Conservation (phyloP, 2,113 vertebrate genomes). For the Elanoides forficatus region DNA sequence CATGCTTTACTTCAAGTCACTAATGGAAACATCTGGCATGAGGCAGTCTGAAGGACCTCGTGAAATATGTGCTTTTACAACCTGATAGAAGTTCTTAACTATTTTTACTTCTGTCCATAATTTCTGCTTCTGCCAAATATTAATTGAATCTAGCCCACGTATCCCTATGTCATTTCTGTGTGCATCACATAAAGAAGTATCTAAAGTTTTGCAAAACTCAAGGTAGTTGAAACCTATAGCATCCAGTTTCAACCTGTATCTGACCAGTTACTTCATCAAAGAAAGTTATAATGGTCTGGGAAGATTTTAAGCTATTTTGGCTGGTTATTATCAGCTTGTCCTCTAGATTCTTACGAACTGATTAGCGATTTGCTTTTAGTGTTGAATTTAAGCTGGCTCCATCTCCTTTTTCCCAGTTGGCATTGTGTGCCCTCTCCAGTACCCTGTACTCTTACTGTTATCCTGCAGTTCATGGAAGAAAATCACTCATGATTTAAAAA, state of each 20-base stretch:
- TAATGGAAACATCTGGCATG: neutral
- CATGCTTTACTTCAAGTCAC: neutral
- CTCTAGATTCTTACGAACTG: neutral
- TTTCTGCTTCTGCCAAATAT: neutral
- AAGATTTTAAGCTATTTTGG: neutral
- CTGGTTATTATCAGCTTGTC: neutral
- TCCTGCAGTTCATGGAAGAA: neutral
- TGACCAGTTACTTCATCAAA: neutral
- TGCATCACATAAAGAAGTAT: neutral
- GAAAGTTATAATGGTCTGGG: neutral
- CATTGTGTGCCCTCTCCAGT: neutral
- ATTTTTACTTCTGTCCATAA: neutral
- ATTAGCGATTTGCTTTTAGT: neutral
- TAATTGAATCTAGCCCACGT: neutral
- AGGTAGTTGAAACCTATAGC: neutral
- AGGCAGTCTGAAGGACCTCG: neutral
- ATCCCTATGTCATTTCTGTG: neutral
- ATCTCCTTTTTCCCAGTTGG: neutral
- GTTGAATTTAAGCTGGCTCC: neutral
- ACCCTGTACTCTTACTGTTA: neutral
- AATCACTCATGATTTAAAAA: neutral
- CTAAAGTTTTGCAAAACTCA: neutral
- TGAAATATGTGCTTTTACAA: neutral
- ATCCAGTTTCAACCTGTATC: neutral
- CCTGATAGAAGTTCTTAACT: neutral